These are phyloP conservation scores for Rousettus leschenaultii DNA, from an alignment of 2,113 vertebrate species.

Conservation along the genomic window DNA sequence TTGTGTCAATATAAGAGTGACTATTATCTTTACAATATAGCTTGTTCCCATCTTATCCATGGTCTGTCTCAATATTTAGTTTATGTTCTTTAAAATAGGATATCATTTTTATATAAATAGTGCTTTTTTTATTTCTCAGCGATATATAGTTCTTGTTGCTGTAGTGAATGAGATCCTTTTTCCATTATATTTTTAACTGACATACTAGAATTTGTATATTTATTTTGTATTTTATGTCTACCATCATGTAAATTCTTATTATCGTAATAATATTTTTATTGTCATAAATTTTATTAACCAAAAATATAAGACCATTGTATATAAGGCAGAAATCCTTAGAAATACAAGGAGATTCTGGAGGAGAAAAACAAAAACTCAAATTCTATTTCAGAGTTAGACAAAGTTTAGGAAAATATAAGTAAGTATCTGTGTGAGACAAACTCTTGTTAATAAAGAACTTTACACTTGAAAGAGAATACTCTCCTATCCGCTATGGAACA, in stretches of 20 bases:
- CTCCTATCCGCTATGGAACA: not conserved
- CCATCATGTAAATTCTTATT: not conserved
- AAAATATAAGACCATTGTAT: not conserved
- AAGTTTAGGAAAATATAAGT: not conserved
- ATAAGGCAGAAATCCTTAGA: not conserved
- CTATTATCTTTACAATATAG: not conserved
- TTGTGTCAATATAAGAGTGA: not conserved
- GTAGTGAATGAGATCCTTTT: not conserved
- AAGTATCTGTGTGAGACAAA: not conserved
- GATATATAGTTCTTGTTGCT: not conserved
- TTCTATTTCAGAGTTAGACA: not conserved
- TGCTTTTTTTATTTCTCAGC: not conserved
- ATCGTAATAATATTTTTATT: not conserved
- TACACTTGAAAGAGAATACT: not conserved
- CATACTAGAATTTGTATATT: not conserved
- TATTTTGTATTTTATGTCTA: not conserved
- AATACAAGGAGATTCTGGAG: not conserved
- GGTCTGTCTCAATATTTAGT: not conserved
- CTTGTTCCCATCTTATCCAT: not conserved
- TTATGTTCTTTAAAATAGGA: not conserved
- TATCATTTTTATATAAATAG: not conserved
- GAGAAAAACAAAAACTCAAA: not conserved
- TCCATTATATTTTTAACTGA: constrained; percentile 4
- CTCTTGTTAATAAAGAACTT: not conserved
- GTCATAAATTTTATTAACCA: not conserved